Conservation (phyloP, 64 coral and sea anemone species). For the Stichodactyla mertensii region DNA sequence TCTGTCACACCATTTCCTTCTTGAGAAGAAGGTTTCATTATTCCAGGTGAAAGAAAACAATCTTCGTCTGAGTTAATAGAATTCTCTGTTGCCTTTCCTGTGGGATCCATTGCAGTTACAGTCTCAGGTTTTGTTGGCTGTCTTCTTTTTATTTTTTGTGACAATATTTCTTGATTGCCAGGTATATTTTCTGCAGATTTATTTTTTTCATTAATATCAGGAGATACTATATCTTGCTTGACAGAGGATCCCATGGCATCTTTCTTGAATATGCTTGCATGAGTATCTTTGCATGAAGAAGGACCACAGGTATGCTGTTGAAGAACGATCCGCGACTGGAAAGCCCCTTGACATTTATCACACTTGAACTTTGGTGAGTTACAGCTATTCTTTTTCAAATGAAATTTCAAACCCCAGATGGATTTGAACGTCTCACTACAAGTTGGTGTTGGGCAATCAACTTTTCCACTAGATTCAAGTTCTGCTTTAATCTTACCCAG, state of each 20-base stretch:
- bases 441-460: constrained; percentile 21
- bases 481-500: constrained; percentile 34
- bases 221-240: not conserved
- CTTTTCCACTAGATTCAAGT: constrained; percentile 27
- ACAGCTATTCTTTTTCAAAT: constrained; percentile 39
- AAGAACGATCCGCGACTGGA: constrained; percentile 24
- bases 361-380: constrained; percentile 39
- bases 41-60: not conserved
- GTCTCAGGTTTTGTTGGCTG: not conserved
- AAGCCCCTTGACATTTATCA: constrained; percentile 23
- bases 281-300: not conserved
- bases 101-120: not conserved
- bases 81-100: not conserved
- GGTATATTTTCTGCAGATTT: not conserved
- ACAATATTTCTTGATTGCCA: not conserved
- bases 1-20: not conserved
- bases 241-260: too few species aligned
- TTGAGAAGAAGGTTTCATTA: not conserved
- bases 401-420: constrained; percentile 49
- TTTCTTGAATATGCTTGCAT: not conserved
- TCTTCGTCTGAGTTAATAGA: not conserved
- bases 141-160: not conserved
- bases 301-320: constrained; percentile 12
- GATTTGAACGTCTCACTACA: constrained; percentile 51
- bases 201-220: not conserved